These are phyloP conservation scores for Chelmon rostratus DNA, from an alignment of 2,797 vertebrate genomes.

Conservation along the genomic window DNA sequence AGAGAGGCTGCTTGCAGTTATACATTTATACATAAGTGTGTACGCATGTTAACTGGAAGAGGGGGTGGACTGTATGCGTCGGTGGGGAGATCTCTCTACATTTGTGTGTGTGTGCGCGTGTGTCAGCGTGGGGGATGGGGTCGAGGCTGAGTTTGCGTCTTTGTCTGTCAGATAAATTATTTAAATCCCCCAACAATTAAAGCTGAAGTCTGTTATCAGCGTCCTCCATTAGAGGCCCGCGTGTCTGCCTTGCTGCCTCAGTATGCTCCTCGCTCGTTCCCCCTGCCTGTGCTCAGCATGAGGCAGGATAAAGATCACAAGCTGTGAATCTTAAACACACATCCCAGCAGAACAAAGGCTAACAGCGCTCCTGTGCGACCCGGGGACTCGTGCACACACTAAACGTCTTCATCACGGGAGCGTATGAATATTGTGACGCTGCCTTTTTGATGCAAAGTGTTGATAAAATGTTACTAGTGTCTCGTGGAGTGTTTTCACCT, in stretches of 20 bases:
- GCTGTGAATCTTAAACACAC: conserved; percentile 76
- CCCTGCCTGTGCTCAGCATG: conserved; percentile 57
- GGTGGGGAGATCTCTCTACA: not conserved
- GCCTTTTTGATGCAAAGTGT: conserved; percentile 30
- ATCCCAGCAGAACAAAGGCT: conserved; percentile 75
- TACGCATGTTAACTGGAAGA: conserved; percentile 33
- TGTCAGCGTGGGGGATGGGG: conserved; percentile 55
- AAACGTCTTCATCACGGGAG: conserved; percentile 51
- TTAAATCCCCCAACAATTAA: conserved; percentile 87
- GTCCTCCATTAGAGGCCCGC: conserved; percentile 67
- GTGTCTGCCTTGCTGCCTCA: conserved; percentile 53
- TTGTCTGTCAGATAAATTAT: conserved; percentile 85
- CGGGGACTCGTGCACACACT: conserved; percentile 4
- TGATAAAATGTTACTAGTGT: not conserved
- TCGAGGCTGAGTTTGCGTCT: conserved; percentile 67
- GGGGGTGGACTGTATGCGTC: not conserved
- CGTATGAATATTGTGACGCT: conserved; percentile 12
- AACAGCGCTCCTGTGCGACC: conserved; percentile 45
- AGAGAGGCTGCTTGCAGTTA: not conserved
- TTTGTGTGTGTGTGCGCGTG: conserved; percentile 17
- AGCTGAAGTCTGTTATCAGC: conserved; percentile 83
- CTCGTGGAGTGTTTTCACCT: conserved; percentile 30
- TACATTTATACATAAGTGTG: conserved; percentile 19
- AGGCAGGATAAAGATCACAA: conserved; percentile 72
- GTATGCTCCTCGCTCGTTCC: conserved; percentile 34